A percentile compares a stretch with the other conserved stretches of the same genome.
phyloP scores from a whole-genome alignment of 2,797 vertebrate species.

The Anabas testudineus region DNA sequence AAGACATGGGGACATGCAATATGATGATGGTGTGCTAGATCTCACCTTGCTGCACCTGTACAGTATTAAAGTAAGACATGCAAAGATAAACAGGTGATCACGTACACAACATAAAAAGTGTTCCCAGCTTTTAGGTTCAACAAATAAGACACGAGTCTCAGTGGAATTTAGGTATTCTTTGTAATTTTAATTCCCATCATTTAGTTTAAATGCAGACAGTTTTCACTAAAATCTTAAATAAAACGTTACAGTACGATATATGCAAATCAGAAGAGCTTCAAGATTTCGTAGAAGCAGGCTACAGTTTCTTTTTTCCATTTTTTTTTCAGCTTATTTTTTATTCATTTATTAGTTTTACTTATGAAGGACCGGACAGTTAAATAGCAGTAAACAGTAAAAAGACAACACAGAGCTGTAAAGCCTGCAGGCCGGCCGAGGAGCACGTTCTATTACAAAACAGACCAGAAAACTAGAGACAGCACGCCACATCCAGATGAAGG shows the following conservation, averaged over 20 bases:
- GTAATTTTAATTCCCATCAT: conserved; percentile 92
- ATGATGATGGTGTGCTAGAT: not conserved
- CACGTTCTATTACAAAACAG: conserved; percentile 72
- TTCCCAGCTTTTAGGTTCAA: not conserved
- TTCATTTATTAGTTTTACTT: conserved; percentile 33
- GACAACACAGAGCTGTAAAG: conserved; percentile 79
- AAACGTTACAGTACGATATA: conserved; percentile 87
- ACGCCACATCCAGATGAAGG: conserved; percentile 66
- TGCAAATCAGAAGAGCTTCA: conserved; percentile 85
- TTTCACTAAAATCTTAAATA: conserved; percentile 84
- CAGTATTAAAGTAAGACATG: not conserved
- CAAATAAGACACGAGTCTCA: conserved; percentile 60
- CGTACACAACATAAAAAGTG: not conserved
- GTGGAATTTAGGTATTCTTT: conserved; percentile 78
- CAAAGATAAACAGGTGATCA: not conserved
- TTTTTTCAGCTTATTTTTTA: conserved; percentile 42
- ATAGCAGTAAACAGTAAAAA: conserved; percentile 80
- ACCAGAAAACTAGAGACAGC: conserved; percentile 68
- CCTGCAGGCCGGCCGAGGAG: conserved; percentile 79
- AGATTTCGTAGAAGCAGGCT: conserved; percentile 80
- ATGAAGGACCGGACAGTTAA: conserved; percentile 73
- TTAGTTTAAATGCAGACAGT: conserved; percentile 88
- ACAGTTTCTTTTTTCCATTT: conserved; percentile 68
- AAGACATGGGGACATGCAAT: too few relatives aligned
- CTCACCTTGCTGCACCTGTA: not conserved